phyloP scores from a whole-genome alignment of 2,888 invertebrate species.

The Cataglyphis livida region DNA sequence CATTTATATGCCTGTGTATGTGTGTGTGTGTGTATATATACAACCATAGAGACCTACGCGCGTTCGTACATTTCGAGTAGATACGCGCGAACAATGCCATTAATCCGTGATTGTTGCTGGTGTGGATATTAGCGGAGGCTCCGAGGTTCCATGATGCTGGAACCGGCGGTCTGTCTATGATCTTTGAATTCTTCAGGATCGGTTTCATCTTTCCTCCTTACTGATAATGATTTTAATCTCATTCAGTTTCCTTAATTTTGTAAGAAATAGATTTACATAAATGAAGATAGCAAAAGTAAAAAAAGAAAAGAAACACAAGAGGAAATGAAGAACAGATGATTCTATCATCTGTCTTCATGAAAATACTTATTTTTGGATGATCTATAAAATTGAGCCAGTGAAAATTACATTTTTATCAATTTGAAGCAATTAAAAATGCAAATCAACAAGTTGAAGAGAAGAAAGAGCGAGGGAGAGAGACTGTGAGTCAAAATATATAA shows the following conservation, averaged over 20 bases:
- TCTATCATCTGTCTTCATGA: neutral
- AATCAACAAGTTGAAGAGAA: neutral
- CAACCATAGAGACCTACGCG: slow-evolving; percentile 77
- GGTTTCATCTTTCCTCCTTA: neutral
- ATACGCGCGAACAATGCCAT: slow-evolving; percentile 80
- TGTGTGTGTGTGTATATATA: slow-evolving; percentile 63
- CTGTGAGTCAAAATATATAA: neutral
- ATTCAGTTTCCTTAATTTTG: neutral
- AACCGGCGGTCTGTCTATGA: slow-evolving; percentile 38
- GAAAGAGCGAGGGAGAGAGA: neutral
- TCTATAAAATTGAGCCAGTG: neutral
- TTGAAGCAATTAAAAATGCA: neutral
- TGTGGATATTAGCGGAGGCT: slow-evolving; percentile 74
- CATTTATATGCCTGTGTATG: slow-evolving; percentile 60
- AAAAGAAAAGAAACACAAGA: neutral
- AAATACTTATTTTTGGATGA: neutral
- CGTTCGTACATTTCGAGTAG: slow-evolving; percentile 80
- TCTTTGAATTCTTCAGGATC: slow-evolving; percentile 33
- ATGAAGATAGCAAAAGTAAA: neutral
- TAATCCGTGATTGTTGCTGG: slow-evolving; percentile 80
- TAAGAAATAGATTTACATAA: neutral
- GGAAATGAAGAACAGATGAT: neutral
- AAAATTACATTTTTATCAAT: neutral
- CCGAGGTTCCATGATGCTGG: slow-evolving; percentile 48
- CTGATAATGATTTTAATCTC: neutral